Evolutionary conservation across 2,113 vertebrate genomes (phyloP).

Genomic region (Ageneiosus marmoratus): DNA sequence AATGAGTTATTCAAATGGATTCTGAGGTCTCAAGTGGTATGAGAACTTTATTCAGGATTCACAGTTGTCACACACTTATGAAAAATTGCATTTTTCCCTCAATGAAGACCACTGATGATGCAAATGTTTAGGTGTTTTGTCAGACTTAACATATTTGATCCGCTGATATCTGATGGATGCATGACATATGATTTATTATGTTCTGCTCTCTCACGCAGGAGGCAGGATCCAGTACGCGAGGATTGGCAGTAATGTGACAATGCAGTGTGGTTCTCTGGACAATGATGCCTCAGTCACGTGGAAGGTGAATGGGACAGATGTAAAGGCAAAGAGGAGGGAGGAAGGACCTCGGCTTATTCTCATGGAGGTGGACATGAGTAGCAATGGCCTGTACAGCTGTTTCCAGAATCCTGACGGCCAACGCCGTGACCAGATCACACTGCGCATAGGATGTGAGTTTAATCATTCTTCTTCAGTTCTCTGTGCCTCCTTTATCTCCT

Average conservation of each 20-base stretch:
- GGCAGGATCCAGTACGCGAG: slow-evolving; percentile 82
- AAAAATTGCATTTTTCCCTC: background rate
- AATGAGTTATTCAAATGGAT: slow-evolving; percentile 2
- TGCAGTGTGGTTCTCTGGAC: slow-evolving; percentile 88
- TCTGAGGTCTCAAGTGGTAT: background rate
- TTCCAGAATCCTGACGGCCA: slow-evolving; percentile 91
- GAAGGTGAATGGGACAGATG: slow-evolving; percentile 90
- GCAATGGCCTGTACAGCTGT: slow-evolving; percentile 89
- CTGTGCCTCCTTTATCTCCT: background rate
- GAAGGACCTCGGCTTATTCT: slow-evolving; percentile 83
- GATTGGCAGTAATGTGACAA: slow-evolving; percentile 85
- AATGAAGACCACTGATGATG: background rate
- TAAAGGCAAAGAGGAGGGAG: slow-evolving; percentile 77
- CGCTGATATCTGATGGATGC: background rate
- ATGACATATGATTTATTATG: background rate
- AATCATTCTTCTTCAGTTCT: background rate
- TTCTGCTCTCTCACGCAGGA: slow-evolving; percentile 68
- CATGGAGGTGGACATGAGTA: slow-evolving; percentile 77
- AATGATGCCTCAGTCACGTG: slow-evolving; percentile 84
- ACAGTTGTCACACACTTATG: background rate
- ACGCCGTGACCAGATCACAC: slow-evolving; percentile 83
- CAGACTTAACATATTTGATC: background rate
- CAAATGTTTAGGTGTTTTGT: background rate
- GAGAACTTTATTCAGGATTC: background rate
- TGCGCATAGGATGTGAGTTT: slow-evolving; percentile 90